Evolutionary conservation across 1,140 invertebrate species (phyloP), one percentile per base, ranked within the genome.

Genomic region (Cydia amplana): DNA sequence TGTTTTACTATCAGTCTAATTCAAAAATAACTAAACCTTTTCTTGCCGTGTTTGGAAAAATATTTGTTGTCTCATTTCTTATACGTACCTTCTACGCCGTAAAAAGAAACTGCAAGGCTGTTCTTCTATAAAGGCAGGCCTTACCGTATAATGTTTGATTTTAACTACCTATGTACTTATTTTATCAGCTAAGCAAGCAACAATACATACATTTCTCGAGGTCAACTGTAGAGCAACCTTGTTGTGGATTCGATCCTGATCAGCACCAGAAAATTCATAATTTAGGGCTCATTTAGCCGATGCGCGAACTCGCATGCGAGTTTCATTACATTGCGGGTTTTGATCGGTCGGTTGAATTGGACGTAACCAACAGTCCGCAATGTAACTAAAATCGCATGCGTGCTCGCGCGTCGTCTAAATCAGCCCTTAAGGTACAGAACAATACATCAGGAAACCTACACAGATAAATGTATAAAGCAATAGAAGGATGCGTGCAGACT

Each of bases 251-350:
- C 28, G 55, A 64, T 74, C 32, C 65, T 70, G 65, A 16, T 32
- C 65, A 36, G 65, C 65, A 36, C 28, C 49, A 78, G 20, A 74
- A 75, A 74, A 63, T 72, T 75, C 65, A 32, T 18, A 49, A 7
- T 55, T 1, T n/a, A 25, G 25, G 25, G 25, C 25, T 25, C 3
- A 25, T 25, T 25, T 25, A 25, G 25, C 1, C 25, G 25, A 25
- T 25, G 25, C 25, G 25, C 1, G 25, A 25, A 25, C 25, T 25
- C 25, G 25, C 25, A 25, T 25, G 25, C 25, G 25, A 25, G 25
- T 25, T 25, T 25, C 25, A 25, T 25, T 25, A 25, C 25, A 25
- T 25, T 25, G 25, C 25, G 25, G 25, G 25, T 25, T 25, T 25
- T 25, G 25, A 25, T 25, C 25, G 25, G 25, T 25, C 25, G 25